Evolutionary conservation across 2,888 invertebrate genomes (phyloP).

Genomic region (Oxyteleia sp.): DNA sequence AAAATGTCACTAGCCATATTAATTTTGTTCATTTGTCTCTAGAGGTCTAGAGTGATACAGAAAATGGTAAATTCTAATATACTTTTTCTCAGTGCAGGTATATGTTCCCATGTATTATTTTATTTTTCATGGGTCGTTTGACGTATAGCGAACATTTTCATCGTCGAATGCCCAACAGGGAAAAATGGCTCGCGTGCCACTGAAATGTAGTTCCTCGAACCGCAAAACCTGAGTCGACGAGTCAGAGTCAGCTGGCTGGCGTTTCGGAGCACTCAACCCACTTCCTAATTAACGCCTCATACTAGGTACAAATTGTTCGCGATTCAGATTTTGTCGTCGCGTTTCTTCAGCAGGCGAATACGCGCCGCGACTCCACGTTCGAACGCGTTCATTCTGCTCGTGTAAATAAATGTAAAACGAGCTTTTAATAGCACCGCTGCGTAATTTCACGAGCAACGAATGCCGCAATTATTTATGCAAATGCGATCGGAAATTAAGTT

Average conservation of each 20-base stretch:
- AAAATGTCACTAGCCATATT: too few relatives aligned
- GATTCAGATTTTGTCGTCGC: conserved; percentile 7
- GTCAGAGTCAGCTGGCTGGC: neutral
- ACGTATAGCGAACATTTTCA: too few relatives aligned
- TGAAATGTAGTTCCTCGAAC: too few relatives aligned
- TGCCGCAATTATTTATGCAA: conserved; percentile 20
- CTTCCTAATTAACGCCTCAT: conserved; percentile 7
- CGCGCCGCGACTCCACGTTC: neutral
- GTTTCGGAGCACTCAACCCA: conserved; percentile 1
- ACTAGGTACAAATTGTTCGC: conserved; percentile 6
- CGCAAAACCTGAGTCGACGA: too few relatives aligned
- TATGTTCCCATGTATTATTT: too few relatives aligned
- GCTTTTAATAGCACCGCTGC: conserved; percentile 3
- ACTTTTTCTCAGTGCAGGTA: too few relatives aligned
- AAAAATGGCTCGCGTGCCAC: too few relatives aligned
- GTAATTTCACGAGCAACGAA: conserved; percentile 6
- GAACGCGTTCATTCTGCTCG: neutral
- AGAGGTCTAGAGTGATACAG: too few relatives aligned
- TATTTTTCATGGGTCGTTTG: too few relatives aligned
- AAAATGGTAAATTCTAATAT: too few relatives aligned
- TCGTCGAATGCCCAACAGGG: too few relatives aligned
- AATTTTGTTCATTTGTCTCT: too few relatives aligned
- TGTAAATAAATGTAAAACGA: conserved; percentile 12
- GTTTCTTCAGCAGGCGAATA: neutral
- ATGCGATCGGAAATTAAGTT: conserved; percentile 13